Base-by-base conservation (phyloP, 2,888 invertebrate species). In the Ichneumoninae sp. region DNA sequence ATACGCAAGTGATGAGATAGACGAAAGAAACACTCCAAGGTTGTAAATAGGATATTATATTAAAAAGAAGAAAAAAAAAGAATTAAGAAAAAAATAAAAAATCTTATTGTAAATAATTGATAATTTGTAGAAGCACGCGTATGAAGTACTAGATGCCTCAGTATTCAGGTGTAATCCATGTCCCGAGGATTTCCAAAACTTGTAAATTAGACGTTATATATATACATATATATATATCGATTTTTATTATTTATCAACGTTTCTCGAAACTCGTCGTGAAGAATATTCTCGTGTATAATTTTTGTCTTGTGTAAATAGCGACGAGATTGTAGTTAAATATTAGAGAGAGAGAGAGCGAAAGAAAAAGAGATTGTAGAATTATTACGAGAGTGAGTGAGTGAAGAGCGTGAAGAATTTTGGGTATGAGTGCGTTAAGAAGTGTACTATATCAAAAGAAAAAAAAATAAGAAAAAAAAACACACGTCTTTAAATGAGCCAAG, bases 131-230 rank as follows among this genome's bases (percentile, higher is more conserved):
- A 83, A 81, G 83, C 83, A 85, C 83, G 83, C 83, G 83, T 85
- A 85, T 81, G 83, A 85, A 83, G 82, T 80, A 85, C 82, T 85
- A 83, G 80, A 80, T n/a, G 69, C 65, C 75, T 79, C 81, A 75
- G 78, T 83, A 85, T 79, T 79, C 66, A 65, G 81, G 82, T 78
- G 68, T 82, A 85, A 77, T 75, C 70, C 73, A 77, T 84, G 85
- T 84, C 87, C 81, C 88, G 87, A 88, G 88, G 87, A 89, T 89
- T 89, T 89, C 83, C 85, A 71, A 71, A 85, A 86, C 78, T 81
- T 83, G 86, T 81, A 81, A 82, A 87, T 89, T 89, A 89, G 88
- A 87, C 86, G 88, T 40, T 40, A 40, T 40, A 40, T 40, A 40
- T 40, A 40, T 40, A 40, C 0, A 40, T 2, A 36, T 36, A 33